These are phyloP conservation scores for Liolophura sinensis DNA, from an alignment of 1,140 invertebrate genomes.

Conservation along the genomic window DNA sequence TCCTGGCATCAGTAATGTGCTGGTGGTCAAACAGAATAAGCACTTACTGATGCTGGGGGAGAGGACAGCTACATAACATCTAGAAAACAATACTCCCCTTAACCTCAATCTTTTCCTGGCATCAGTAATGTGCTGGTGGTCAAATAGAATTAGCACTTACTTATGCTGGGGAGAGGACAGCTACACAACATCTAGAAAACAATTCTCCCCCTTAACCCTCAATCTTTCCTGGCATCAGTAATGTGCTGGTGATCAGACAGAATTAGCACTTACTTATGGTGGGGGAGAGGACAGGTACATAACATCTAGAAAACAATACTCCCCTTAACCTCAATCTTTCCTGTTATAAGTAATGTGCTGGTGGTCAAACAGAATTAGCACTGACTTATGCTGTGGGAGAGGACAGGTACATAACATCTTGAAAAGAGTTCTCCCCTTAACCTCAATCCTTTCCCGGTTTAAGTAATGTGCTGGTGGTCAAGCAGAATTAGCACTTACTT, in stretches of 20 bases:
- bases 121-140: too few species aligned
- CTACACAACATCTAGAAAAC: too few species aligned
- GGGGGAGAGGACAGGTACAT: conserved; percentile 10
- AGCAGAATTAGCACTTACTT: too few species aligned
- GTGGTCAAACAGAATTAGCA: conserved; percentile 22
- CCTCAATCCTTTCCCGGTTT: too few species aligned
- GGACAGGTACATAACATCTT: too few species aligned
- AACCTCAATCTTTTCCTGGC: too few species aligned
- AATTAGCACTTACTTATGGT: conserved; percentile 21
- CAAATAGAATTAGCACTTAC: too few species aligned
- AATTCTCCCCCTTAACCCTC: too few species aligned
- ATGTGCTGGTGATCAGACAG: conserved; percentile 7
- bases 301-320: not conserved
- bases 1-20: not conserved
- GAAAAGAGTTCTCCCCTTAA: too few species aligned
- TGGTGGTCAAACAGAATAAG: conserved; percentile 10
- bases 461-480: too few species aligned
- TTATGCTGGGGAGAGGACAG: too few species aligned
- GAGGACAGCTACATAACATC: not conserved
- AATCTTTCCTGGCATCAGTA: too few species aligned
- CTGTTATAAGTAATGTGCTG: conserved; percentile 20
- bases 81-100: not conserved
- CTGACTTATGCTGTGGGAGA: conserved; percentile 13
- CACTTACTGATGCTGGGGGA: conserved; percentile 21
- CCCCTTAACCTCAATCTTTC: not conserved